These are phyloP conservation scores for Notamacropus eugenii DNA, from an alignment of 2,797 vertebrate species.

Conservation along the genomic window DNA sequence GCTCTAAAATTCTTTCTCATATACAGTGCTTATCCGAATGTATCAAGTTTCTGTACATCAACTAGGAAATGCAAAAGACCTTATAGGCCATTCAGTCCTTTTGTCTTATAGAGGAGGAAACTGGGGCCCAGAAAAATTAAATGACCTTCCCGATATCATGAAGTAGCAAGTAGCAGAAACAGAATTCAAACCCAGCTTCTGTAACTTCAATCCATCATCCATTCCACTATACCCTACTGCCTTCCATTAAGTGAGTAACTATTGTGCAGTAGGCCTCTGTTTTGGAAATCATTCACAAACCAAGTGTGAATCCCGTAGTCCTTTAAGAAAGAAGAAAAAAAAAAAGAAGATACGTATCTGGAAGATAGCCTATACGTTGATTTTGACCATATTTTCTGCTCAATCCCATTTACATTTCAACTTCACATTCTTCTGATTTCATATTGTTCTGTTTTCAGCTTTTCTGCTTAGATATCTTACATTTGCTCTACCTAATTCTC, in stretches of 20 bases:
- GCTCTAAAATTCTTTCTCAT: background rate
- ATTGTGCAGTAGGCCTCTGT: background rate
- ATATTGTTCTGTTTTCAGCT: conserved; percentile 44
- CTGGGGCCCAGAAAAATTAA: background rate
- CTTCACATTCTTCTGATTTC: conserved; percentile 45
- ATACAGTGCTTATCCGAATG: background rate
- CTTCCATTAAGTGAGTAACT: background rate
- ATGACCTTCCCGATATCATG: background rate
- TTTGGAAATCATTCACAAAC: conserved; percentile 40
- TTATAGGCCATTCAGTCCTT: background rate
- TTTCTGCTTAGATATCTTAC: conserved; percentile 54
- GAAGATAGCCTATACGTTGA: background rate
- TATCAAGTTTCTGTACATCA: conserved; percentile 44
- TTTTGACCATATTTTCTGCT: background rate
- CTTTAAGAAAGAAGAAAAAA: background rate
- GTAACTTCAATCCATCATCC: background rate
- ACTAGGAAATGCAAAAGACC: background rate
- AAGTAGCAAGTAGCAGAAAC: background rate
- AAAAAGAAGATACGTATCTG: background rate
- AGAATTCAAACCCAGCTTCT: background rate
- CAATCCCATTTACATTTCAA: conserved; percentile 22
- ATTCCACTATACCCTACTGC: background rate
- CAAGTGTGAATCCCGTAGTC: background rate
- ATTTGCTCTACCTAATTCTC: conserved; percentile 55
- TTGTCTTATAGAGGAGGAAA: background rate